Conservation (phyloP, 2,113 vertebrate species). For the Rhipidura dahli region DNA sequence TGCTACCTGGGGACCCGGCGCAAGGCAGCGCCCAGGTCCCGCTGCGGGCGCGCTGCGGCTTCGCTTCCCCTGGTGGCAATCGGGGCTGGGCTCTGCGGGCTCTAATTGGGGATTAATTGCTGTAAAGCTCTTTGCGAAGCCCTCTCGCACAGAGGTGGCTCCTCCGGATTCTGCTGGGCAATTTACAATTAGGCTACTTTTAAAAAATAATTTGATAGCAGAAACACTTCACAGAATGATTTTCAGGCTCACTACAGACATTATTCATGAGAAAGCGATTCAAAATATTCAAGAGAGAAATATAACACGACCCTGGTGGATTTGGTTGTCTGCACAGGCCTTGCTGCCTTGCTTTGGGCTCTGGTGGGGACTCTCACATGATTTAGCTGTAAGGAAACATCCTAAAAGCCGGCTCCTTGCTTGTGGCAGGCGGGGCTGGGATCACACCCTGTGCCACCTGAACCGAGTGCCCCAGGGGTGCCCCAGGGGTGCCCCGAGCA, state of each 20-base stretch:
- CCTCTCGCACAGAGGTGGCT: not conserved
- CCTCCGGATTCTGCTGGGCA: not conserved
- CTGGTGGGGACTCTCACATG: not conserved
- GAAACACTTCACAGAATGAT: not conserved
- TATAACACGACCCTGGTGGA: not conserved
- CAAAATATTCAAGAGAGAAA: not conserved
- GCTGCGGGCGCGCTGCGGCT: not conserved
- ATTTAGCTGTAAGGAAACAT: not conserved
- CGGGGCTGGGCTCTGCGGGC: not conserved
- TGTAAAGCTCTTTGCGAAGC: not conserved
- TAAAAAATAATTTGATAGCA: not conserved
- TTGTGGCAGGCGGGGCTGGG: not conserved
- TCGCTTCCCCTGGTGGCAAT: not conserved
- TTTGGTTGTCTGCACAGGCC: not conserved
- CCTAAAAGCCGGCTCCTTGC: not conserved
- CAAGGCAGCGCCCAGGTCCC: not conserved
- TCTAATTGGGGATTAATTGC: not conserved
- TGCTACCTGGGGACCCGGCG: not conserved
- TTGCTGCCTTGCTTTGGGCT: not conserved
- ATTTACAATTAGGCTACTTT: not conserved
- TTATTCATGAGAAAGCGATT: not conserved
- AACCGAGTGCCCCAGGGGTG: fast-evolving
- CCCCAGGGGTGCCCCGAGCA: fast-evolving
- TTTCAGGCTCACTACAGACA: not conserved
- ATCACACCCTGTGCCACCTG: not conserved